These are phyloP conservation scores for Ptychobarbus kaznakovi DNA, from an alignment of 2,797 vertebrate genomes.

Conservation along the genomic window DNA sequence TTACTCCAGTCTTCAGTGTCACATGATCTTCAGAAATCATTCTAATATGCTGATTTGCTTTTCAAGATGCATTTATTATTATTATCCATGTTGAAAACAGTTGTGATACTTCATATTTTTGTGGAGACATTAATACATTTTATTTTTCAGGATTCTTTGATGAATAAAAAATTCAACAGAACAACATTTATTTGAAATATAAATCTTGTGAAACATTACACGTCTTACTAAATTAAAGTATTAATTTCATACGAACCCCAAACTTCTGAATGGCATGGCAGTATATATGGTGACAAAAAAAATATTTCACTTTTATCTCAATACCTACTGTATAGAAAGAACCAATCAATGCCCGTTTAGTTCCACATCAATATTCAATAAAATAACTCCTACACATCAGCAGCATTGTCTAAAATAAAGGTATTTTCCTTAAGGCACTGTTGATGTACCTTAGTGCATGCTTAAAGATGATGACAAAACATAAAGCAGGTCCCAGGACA, in stretches of 20 bases:
- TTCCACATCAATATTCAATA: not conserved
- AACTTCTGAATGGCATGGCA: not conserved
- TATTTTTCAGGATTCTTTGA: not conserved
- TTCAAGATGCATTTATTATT: not conserved
- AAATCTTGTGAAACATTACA: not conserved
- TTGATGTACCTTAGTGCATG: not conserved
- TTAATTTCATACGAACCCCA: rapidly evolving
- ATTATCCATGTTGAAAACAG: not conserved
- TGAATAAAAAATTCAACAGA: not conserved
- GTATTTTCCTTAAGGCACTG: not conserved
- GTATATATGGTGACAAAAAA: not conserved
- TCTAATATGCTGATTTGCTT: not conserved
- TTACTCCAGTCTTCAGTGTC: not conserved
- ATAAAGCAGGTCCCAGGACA: not conserved
- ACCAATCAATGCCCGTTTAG: not conserved
- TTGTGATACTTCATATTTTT: not conserved
- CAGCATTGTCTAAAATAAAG: not conserved
- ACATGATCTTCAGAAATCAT: not conserved
- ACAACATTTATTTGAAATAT: not conserved
- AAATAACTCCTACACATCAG: not conserved
- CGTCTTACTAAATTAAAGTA: not conserved
- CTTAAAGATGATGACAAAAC: slow-evolving; percentile 17
- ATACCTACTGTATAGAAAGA: not conserved
- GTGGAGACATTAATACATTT: not conserved
- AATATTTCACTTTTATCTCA: not conserved